Base-by-base conservation (phyloP, 2,888 invertebrate species). In the Herminia tarsipennalis region DNA sequence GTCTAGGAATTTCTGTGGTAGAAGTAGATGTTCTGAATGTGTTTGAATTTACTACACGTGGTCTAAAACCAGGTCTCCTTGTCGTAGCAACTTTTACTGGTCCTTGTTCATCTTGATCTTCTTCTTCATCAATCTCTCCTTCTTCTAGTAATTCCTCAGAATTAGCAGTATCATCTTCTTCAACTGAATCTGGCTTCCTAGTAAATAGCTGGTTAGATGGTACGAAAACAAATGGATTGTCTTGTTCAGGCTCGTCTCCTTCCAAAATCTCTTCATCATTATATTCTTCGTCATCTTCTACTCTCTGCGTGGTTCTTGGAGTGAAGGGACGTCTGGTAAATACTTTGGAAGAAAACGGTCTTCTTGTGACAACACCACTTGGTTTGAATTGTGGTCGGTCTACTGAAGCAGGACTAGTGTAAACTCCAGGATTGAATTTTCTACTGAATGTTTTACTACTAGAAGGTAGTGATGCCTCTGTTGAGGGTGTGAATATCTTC, bases 361-460 rank as follows among this genome's bases (percentile, higher is more conserved):
- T 76, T 60, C 84, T 81, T 3, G 88, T 78, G 21, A 76, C 68
- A n/a, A 21, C 47, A 12, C 30, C 52, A 12, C 72, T 59, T 32
- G 81, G 75, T 56, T 69, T 79, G 29, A 86, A 78, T 10, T 78
- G 65, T 22, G 80, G 74, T 59, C 78, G 80, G 4, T 86, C 86
- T 18, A 78, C 70, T 3, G 88, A 76, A 2, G 88, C 68, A 22
- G 92, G 92, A 38, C 90, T 92, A 9, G 92, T 92, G 34, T 89
- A 92, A 3, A 73, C 86, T 13, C 92, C 91, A 30, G 83, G 85
- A 54, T 88, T 92, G 58, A 79, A 92, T 73, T 91, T 92, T 10
- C 92, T 83, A 48, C 92, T 92, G 40, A 86, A 92, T n/a, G 77
- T 76, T 73, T 82, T 81, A 47, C 81, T 88, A 24, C 86, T 88